phyloP scores from a whole-genome alignment of 2,888 invertebrate genomes.

The Julus scanicus region DNA sequence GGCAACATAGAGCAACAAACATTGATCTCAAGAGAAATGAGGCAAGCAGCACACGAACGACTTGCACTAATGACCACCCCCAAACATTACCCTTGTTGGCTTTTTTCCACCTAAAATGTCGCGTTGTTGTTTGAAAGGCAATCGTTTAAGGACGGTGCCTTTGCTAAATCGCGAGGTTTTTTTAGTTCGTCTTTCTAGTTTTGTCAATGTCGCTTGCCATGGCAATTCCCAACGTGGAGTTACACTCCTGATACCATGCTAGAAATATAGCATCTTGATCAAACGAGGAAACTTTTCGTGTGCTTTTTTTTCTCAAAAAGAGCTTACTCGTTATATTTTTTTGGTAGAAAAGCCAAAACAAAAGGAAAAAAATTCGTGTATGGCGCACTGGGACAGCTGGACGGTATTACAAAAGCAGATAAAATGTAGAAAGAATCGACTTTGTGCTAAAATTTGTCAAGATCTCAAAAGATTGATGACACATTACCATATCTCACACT shows the following conservation, averaged over 20 bases:
- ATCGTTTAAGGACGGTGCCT: constrained; percentile 38
- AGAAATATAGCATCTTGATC: constrained; percentile 26
- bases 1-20: not conserved
- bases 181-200: not conserved
- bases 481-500: no score
- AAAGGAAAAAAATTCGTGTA: no score
- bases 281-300: not conserved
- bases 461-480: no score
- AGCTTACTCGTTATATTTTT: no score
- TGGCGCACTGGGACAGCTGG: no score
- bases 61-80: constrained; percentile 18
- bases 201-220: not conserved
- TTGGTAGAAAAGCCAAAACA: no score
- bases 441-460: no score
- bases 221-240: not conserved
- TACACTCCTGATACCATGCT: not conserved
- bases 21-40: constrained; percentile 38
- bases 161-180: constrained; percentile 1
- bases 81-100: not conserved
- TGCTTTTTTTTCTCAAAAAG: not conserved
- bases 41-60: not conserved
- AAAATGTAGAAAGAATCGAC: no score
- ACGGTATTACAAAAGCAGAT: no score
- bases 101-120: not conserved
- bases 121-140: not conserved